Evolutionary conservation across 92 coral and sea anemone genomes (phyloP), one percentile per base, ranked within the genome.

Genomic region (Nematostella vectensis): DNA sequence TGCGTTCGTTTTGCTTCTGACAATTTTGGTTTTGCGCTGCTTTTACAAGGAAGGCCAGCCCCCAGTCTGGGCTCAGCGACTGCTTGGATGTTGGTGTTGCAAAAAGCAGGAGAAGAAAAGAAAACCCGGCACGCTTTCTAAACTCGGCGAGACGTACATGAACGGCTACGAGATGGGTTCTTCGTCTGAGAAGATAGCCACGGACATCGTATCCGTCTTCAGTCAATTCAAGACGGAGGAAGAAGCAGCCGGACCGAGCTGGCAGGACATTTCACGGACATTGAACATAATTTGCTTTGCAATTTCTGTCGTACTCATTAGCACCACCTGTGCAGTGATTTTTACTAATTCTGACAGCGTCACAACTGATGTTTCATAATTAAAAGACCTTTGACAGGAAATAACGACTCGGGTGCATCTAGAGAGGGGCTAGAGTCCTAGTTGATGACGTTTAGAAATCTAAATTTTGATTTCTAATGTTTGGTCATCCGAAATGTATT

Each of bases 41-140:
- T 82, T 70, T 43, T 75, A 70, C 54, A 54, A 36, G 29, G 68
- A 73, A 2, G 89, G 76, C 15, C 42, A 62, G 3, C 73, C 89
- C 1, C 60, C 60, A 29, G 54, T 4, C 3, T 66, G 72, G 72
- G 55, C 55, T 33, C 40, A 33, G 15, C 6, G 40, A 33, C 15
- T 33, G 6, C 15, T 33, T 15, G 15, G 8, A 6, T 33, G 40
- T 33, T 6, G 8, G 8, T 33, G 40, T 15, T 33, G 40, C 15
- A 33, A 33, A 33, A n/a, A n/a, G n/a, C n/a, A n/a, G n/a, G n/a
- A 33, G 40, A 33, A 33, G 40, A 33, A 33, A 33, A 15, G 40
- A 6, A 33, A 33, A 33, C 40, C 40, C 40, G 15, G 40, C 8
- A 33, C 15, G 6, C 15, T 15, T 33, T 33, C 40, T 15, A 33